phyloP scores from a whole-genome alignment of 2,797 vertebrate species.

The Sebastes itinus region DNA sequence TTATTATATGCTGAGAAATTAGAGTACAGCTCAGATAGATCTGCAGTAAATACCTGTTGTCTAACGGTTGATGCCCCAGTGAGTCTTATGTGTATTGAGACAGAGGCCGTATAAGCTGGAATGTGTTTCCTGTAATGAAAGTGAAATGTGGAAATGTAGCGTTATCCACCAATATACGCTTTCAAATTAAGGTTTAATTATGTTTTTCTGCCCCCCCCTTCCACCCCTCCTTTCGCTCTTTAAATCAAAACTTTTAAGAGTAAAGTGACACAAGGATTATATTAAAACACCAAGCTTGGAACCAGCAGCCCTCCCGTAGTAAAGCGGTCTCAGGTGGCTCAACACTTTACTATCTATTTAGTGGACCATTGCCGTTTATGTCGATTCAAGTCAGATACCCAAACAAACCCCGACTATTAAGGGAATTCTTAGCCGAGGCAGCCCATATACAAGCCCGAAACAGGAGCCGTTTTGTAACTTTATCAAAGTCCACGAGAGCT shows the following conservation, averaged over 20 bases:
- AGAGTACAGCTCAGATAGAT: neutral
- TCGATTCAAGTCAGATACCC: constrained; percentile 46
- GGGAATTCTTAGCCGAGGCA: constrained; percentile 44
- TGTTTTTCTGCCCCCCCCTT: neutral
- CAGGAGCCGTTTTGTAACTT: constrained; percentile 62
- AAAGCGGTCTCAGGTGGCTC: constrained; percentile 50
- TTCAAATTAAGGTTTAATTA: constrained; percentile 23
- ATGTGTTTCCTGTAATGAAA: constrained; percentile 10
- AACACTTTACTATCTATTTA: constrained; percentile 62
- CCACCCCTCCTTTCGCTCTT: neutral
- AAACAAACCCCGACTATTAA: constrained; percentile 58
- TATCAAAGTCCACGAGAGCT: constrained; percentile 61
- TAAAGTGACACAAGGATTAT: constrained; percentile 23
- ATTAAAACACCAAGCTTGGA: constrained; percentile 38
- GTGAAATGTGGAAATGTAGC: constrained; percentile 13
- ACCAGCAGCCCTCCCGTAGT: constrained; percentile 16
- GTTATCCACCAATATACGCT: neutral
- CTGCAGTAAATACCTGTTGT: neutral
- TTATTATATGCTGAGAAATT: neutral
- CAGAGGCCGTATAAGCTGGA: neutral
- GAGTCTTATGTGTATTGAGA: constrained; percentile 2
- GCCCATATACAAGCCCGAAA: constrained; percentile 45
- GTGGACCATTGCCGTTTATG: constrained; percentile 59
- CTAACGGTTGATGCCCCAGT: neutral
- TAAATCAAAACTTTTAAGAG: neutral